phyloP scores from a whole-genome alignment of 2,797 vertebrate genomes.

The Poecile montanus region DNA sequence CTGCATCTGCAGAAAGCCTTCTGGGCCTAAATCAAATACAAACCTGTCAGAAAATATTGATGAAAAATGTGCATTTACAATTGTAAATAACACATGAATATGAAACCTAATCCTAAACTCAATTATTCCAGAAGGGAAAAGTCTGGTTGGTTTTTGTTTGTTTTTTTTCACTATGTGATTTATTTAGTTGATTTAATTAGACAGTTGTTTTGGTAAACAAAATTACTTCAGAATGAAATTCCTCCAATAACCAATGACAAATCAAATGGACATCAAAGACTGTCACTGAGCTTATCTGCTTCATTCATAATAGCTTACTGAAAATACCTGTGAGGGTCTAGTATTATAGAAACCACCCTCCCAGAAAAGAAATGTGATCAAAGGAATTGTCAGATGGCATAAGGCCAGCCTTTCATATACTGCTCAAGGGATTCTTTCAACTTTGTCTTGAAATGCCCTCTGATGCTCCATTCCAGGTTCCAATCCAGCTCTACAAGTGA shows the following conservation, averaged over 20 bases:
- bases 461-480: background rate
- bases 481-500: background rate
- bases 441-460: background rate
- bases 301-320: constrained; percentile 23
- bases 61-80: constrained; percentile 67
- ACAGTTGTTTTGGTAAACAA: constrained; percentile 32
- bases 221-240: constrained; percentile 34
- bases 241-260: constrained; percentile 35
- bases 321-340: constrained; percentile 52
- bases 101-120: constrained; percentile 43
- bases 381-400: constrained; percentile 17
- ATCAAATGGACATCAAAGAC: constrained; percentile 36
- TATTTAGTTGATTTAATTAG: constrained; percentile 67
- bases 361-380: constrained; percentile 36
- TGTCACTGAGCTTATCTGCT: constrained; percentile 23
- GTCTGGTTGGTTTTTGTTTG: background rate
- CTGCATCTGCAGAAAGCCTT: constrained; percentile 66
- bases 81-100: constrained; percentile 69
- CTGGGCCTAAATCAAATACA: constrained; percentile 69
- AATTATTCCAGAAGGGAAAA: constrained; percentile 41
- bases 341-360: constrained; percentile 1
- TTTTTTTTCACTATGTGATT: background rate
- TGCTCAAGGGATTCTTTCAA: constrained; percentile 6
- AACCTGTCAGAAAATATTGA: constrained; percentile 71
- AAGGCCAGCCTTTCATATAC: background rate